Evolutionary conservation across 2,113 vertebrate genomes (phyloP).

Genomic region (Monopterus albus): DNA sequence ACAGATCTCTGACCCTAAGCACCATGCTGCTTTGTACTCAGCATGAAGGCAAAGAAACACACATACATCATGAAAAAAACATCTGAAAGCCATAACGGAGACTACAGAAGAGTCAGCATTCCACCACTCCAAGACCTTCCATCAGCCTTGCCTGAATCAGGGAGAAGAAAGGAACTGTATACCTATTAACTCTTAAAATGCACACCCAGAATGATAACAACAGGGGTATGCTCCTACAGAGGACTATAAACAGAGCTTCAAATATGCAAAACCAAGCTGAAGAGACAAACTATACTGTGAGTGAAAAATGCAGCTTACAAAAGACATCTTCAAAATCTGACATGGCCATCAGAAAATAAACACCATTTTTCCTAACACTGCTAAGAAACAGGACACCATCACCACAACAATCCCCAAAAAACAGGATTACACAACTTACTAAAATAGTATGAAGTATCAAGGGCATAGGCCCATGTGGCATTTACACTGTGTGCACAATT

Average conservation of each 20-base stretch:
- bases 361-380: too few species aligned
- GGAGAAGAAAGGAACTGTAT: background rate
- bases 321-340: background rate
- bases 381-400: too few species aligned
- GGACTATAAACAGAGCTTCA: background rate
- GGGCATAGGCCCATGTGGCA: too few species aligned
- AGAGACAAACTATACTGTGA: background rate
- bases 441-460: too few species aligned
- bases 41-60: conserved; percentile 45
- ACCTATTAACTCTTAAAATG: background rate
- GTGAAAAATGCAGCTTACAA: too few species aligned
- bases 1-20: conserved; percentile 35
- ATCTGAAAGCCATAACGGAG: conserved; percentile 64
- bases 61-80: conserved; percentile 47
- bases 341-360: background rate
- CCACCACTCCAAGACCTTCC: conserved; percentile 22
- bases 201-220: background rate
- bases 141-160: background rate
- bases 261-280: background rate
- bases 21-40: conserved; percentile 57
- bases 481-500: too few species aligned
- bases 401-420: too few species aligned
- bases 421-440: too few species aligned
- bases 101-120: conserved; percentile 27
- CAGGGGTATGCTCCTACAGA: background rate